These are phyloP conservation scores for Microtus richardsoni DNA, from an alignment of 2,113 vertebrate species.

Conservation along the genomic window DNA sequence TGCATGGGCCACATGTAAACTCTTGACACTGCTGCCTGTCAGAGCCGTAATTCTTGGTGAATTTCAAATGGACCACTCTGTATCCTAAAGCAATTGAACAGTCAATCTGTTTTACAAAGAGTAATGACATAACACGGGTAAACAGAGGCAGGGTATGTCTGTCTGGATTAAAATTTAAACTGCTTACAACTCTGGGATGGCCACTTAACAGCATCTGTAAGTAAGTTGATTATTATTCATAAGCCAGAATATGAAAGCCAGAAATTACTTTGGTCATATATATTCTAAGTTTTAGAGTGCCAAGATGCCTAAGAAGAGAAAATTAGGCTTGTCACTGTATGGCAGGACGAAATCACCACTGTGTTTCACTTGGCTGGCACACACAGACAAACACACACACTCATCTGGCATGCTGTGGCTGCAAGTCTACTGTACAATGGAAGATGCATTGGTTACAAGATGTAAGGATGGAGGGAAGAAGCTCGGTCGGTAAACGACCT, in stretches of 20 bases:
- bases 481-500: background rate
- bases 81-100: background rate
- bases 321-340: rapidly evolving
- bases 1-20: background rate
- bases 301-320: background rate
- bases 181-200: background rate
- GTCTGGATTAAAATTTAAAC: background rate
- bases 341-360: background rate
- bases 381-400: rapidly evolving
- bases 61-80: background rate
- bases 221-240: background rate
- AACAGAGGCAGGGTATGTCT: background rate
- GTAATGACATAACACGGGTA: background rate
- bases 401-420: background rate
- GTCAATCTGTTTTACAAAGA: background rate
- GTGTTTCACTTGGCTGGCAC: rapidly evolving
- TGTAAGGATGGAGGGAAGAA: background rate
- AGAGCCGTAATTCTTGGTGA: background rate
- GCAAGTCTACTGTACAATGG: no score
- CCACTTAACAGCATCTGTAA: background rate
- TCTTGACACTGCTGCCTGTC: background rate
- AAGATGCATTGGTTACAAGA: background rate
- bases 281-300: background rate
- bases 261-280: background rate
- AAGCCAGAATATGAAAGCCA: background rate